phyloP scores from a whole-genome alignment of 1,140 invertebrate species.

The Subanguina moxae region DNA sequence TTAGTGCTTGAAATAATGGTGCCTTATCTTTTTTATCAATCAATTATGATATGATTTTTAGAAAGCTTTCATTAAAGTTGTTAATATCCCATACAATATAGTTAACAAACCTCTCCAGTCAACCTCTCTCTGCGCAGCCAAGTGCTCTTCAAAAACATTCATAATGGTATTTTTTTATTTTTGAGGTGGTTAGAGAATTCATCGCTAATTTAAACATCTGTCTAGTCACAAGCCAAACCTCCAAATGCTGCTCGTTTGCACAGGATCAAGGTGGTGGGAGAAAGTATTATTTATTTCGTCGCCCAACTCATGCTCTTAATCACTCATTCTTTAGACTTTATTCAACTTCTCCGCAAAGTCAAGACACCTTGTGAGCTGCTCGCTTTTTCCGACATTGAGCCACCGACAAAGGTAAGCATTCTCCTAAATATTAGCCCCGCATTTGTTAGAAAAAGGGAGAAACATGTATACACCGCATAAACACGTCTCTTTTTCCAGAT shows the following conservation, averaged over 20 bases:
- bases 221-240: constrained; percentile 3
- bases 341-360: background rate
- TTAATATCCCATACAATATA: background rate
- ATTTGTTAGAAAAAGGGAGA: background rate
- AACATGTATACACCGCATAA: background rate
- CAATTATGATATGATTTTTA: background rate
- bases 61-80: background rate
- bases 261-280: background rate
- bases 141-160: too few species aligned
- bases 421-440: too few species aligned
- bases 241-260: background rate
- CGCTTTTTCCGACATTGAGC: background rate
- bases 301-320: background rate
- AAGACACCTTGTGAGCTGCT: background rate
- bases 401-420: background rate
- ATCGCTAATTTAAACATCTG: too few species aligned
- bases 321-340: background rate
- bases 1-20: too few species aligned
- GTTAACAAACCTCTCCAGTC: background rate
- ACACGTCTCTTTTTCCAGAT: background rate
- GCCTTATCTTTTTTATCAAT: too few species aligned
- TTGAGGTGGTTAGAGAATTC: too few species aligned
- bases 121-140: background rate
- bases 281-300: background rate
- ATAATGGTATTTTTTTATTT: background rate